These are phyloP conservation scores for Pyrocoelia pectoralis DNA, from an alignment of 2,888 invertebrate species.

Conservation along the genomic window DNA sequence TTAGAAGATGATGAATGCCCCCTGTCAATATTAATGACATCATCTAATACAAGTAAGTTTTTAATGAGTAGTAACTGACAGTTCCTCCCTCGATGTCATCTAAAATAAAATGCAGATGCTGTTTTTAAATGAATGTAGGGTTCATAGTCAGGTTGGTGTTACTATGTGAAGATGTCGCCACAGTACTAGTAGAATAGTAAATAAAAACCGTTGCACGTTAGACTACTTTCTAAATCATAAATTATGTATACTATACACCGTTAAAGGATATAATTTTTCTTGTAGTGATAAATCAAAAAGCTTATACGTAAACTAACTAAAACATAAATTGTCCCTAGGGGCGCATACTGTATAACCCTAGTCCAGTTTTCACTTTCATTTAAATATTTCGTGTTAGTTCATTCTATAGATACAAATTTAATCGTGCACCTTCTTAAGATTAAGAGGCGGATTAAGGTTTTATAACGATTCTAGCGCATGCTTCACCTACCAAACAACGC, in stretches of 20 bases:
- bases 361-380: background rate
- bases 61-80: background rate
- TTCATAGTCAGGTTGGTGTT: background rate
- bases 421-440: background rate
- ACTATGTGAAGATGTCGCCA: background rate
- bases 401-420: background rate
- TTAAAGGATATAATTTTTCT: background rate
- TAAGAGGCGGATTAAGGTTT: conserved; percentile 25
- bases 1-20: conserved; percentile 98
- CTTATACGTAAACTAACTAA: background rate
- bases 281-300: background rate
- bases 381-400: background rate
- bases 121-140: too few relatives aligned
- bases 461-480: conserved; percentile 49
- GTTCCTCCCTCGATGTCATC: background rate
- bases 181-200: background rate
- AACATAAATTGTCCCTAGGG: too few relatives aligned
- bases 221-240: background rate
- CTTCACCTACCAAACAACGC: conserved; percentile 44
- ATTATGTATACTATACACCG: background rate
- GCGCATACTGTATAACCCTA: too few relatives aligned
- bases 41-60: conserved; percentile 84
- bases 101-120: background rate
- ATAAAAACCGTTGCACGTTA: background rate
- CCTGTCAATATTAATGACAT: conserved; percentile 90